These are phyloP conservation scores for Agrypnus murinus DNA, from an alignment of 2,888 invertebrate genomes.

Conservation along the genomic window DNA sequence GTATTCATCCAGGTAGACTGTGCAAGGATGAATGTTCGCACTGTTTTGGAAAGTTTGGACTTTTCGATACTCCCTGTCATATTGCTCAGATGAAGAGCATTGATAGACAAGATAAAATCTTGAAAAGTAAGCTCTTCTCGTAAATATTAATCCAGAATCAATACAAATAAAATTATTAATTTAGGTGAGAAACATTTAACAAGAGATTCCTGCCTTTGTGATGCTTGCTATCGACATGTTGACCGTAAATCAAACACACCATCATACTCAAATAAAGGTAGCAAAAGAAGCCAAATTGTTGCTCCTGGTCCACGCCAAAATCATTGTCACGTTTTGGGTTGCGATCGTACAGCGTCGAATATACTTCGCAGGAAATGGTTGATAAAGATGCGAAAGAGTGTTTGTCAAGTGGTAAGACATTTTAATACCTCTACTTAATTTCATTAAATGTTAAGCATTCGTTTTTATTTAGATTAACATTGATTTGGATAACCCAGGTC, in stretches of 20 bases:
- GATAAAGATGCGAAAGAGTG: slow-evolving; percentile 80
- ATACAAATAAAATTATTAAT: slow-evolving; percentile 39
- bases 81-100: slow-evolving; percentile 89
- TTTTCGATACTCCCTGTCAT: slow-evolving; percentile 90
- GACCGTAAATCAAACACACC: slow-evolving; percentile 87
- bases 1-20: slow-evolving; percentile 87
- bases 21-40: slow-evolving; percentile 91
- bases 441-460: neutral
- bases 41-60: slow-evolving; percentile 90
- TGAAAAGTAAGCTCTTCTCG: slow-evolving; percentile 76
- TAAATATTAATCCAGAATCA: neutral
- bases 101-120: slow-evolving; percentile 87
- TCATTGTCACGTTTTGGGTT: slow-evolving; percentile 80
- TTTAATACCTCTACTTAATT: neutral
- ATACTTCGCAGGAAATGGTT: slow-evolving; percentile 83
- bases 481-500: slow-evolving; percentile 77
- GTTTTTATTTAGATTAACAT: slow-evolving; percentile 72
- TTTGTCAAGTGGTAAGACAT: slow-evolving; percentile 76
- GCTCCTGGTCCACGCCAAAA: slow-evolving; percentile 69
- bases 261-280: slow-evolving; percentile 75
- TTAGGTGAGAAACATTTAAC: slow-evolving; percentile 87
- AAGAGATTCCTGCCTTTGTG: slow-evolving; percentile 89
- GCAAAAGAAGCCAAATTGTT: slow-evolving; percentile 65
- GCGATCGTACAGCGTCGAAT: slow-evolving; percentile 76
- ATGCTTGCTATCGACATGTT: slow-evolving; percentile 90